A percentile compares a stretch with the other conserved stretches of the same genome.
These are phyloP conservation scores for Discoglossus pictus DNA, from an alignment of 2,797 vertebrate genomes.

Conservation along the genomic window DNA sequence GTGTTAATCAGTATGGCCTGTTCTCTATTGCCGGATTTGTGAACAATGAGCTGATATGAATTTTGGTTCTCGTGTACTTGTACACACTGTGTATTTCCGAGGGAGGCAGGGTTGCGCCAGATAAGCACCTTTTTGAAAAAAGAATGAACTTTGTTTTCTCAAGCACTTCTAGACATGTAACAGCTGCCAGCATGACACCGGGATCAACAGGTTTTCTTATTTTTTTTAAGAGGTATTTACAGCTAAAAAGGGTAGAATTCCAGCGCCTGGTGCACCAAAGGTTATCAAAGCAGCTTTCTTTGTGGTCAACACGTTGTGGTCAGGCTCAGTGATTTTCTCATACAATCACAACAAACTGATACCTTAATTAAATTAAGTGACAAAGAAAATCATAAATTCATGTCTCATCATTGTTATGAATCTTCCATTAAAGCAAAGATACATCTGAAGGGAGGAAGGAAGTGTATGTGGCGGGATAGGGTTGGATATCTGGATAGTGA, in stretches of 20 bases:
- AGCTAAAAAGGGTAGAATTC: constrained; percentile 41
- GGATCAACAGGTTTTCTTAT: constrained; percentile 42
- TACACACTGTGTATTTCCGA: background rate
- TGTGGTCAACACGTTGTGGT: constrained; percentile 1
- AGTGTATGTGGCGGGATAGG: too few relatives aligned
- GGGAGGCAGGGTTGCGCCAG: constrained; percentile 19
- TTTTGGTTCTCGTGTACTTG: background rate
- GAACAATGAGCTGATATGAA: constrained; percentile 41
- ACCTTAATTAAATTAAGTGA: too few relatives aligned
- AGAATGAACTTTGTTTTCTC: constrained; percentile 44
- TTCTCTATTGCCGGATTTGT: too few relatives aligned
- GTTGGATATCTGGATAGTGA: too few relatives aligned
- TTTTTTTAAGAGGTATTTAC: constrained; percentile 39
- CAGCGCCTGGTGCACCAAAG: constrained; percentile 3
- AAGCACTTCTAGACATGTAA: constrained; percentile 36
- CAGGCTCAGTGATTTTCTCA: constrained; percentile 7
- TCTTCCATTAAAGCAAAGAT: too few relatives aligned
- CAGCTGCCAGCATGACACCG: constrained; percentile 42
- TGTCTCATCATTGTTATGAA: too few relatives aligned
- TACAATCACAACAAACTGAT: too few relatives aligned
- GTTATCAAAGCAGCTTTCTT: constrained; percentile 15
- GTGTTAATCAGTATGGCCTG: too few relatives aligned
- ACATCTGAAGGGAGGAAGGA: too few relatives aligned
- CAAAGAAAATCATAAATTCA: too few relatives aligned
- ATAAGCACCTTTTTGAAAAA: constrained; percentile 17